phyloP scores from a whole-genome alignment of 2,888 invertebrate genomes.

The Epistrophe eligans region DNA sequence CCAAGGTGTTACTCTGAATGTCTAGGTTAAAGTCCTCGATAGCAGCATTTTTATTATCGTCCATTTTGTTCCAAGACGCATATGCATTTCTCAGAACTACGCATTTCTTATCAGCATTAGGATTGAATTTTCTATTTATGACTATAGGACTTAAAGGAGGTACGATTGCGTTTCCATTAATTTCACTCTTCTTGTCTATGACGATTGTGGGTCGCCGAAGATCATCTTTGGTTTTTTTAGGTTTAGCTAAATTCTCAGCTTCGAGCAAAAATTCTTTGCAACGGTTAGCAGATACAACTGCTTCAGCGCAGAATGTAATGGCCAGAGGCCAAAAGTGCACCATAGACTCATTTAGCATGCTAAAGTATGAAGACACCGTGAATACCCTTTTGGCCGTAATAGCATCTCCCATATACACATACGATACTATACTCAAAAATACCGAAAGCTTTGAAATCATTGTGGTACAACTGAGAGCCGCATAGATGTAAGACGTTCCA shows the following conservation, averaged over 20 bases:
- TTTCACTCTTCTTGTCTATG: constrained; percentile 77
- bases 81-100: constrained; percentile 84
- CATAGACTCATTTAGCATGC: constrained; percentile 90
- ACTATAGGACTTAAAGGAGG: constrained; percentile 74
- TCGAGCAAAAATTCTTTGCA: constrained; percentile 87
- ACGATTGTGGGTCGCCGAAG: constrained; percentile 74
- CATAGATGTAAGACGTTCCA: constrained; percentile 88
- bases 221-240: constrained; percentile 58
- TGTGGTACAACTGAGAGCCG: constrained; percentile 89
- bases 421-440: constrained; percentile 90
- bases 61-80: constrained; percentile 85
- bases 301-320: constrained; percentile 91
- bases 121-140: constrained; percentile 77
- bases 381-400: constrained; percentile 91
- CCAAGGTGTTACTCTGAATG: constrained; percentile 79
- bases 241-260: constrained; percentile 78
- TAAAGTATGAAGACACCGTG: constrained; percentile 92
- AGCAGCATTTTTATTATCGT: constrained; percentile 78
- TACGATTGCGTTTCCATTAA: constrained; percentile 77
- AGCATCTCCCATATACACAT: constrained; percentile 86
- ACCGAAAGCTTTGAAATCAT: constrained; percentile 92
- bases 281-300: constrained; percentile 89
- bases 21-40: constrained; percentile 84
- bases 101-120: constrained; percentile 78
- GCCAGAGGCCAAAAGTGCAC: constrained; percentile 92